Percentiles rank a stretch among this genome's conserved stretches.
phyloP scores from a whole-genome alignment of 2,888 invertebrate genomes.

The Platycheirus albimanus region DNA sequence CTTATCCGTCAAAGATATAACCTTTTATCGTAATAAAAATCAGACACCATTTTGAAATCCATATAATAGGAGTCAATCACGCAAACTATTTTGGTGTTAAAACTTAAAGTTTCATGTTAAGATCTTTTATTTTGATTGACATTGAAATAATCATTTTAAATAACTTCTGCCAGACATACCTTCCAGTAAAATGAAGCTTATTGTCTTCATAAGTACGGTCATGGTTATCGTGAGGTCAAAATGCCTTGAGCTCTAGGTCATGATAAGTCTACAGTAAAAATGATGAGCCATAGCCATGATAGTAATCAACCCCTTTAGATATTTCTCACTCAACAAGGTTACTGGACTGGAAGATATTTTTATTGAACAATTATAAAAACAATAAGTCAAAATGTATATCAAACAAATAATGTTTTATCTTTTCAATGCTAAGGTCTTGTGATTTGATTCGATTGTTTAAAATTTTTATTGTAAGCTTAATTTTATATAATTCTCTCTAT shows the following conservation, averaged over 20 bases:
- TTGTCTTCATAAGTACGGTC: neutral
- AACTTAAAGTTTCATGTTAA: neutral
- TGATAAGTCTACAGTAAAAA: neutral
- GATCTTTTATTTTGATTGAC: neutral
- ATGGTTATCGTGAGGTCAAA: neutral
- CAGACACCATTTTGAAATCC: neutral
- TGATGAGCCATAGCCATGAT: neutral
- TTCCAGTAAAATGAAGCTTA: neutral
- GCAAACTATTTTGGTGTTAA: neutral
- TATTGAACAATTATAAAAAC: neutral
- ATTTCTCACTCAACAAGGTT: neutral
- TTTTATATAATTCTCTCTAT: too few species aligned
- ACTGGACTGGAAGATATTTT: neutral
- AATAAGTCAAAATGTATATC: neutral
- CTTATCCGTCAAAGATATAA: too few species aligned
- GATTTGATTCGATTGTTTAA: too few species aligned
- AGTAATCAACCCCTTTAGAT: neutral
- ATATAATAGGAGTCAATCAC: neutral
- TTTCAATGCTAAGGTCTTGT: too few species aligned
- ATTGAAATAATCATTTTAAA: slow-evolving; percentile 1
- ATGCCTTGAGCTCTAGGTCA: neutral
- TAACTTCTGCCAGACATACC: neutral
- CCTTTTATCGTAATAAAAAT: too few species aligned
- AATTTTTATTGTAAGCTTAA: too few species aligned
- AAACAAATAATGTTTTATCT: neutral